Evolutionary conservation across 1,140 invertebrate genomes (phyloP), one percentile per base, ranked within the genome.

Genomic region (Vanessa tameamea): DNA sequence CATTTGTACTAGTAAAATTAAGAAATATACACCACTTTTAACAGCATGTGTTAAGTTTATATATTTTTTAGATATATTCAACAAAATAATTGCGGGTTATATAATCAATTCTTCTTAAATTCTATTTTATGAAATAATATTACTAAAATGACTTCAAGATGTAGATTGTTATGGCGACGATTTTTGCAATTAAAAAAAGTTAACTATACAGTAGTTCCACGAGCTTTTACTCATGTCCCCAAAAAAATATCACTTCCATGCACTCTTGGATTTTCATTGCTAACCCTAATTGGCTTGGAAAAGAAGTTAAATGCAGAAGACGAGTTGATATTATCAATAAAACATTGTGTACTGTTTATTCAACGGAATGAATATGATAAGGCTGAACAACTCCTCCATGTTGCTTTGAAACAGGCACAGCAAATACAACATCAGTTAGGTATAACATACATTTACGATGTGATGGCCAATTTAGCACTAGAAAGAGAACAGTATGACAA

Each of bases 391-490:
- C 95, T 98, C 87, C 93, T 98, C 37, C 97, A 98, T 89, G 83
- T 98, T 43, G 97, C 97, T 2, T 92, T 98, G 61, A 95, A 95
- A 64, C 94, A 97, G 86, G 97, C 98, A 9, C 97, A 98, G 87
- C 96, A 97, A 81, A 91, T 96, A 53, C 94, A 96, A 64, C 95
- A 97, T 90, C 85, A 95, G 76, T 92, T 96, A 78, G 97, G 96
- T 37, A 93, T 98, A 64, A 96, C 97, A 11, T 98, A 98, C 82
- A 95, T 98, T 71, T 98, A 96, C 86, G 98, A 99, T 93, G 82
- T 97, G 8, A 95, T 99, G 95, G 98, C 97, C 8, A 98, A 99
- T 93, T 93, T 98, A 61, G 97, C 97, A 15, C 95, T 98, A 83
- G 94, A 97, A 80, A 93, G 93, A 64, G 95, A 95, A 59, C 94